A percentile compares a stretch with the other conserved stretches of the same genome.
These are phyloP conservation scores for Nymphalis io DNA, from an alignment of 1,140 invertebrate species.

Conservation along the genomic window DNA sequence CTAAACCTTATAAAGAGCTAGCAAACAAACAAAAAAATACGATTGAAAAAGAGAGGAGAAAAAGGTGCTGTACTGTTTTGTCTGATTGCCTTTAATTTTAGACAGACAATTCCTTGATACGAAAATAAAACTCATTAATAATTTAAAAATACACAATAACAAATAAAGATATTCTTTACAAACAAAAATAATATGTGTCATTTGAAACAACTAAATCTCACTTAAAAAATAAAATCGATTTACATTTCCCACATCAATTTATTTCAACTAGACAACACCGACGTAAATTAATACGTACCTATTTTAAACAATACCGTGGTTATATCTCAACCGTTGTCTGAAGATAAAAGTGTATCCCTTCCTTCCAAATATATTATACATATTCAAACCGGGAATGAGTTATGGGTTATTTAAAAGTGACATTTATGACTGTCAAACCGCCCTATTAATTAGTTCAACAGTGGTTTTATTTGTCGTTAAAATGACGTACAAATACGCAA, in stretches of 20 bases:
- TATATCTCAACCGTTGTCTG: constrained; percentile 50
- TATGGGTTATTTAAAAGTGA: constrained; percentile 65
- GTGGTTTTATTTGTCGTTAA: constrained; percentile 54
- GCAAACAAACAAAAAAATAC: too few species aligned
- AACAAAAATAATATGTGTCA: too few species aligned
- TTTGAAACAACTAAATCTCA: too few species aligned
- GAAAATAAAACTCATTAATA: too few species aligned
- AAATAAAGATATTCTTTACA: too few species aligned
- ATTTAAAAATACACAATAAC: too few species aligned
- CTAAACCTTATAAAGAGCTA: too few species aligned
- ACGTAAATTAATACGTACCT: constrained; percentile 47
- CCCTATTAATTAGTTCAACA: constrained; percentile 67
- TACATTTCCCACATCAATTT: neutral
- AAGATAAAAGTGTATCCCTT: constrained; percentile 54
- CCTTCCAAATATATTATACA: constrained; percentile 54
- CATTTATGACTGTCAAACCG: constrained; percentile 62
- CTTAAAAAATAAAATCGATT: neutral
- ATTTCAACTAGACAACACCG: constrained; percentile 19
- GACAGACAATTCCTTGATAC: too few species aligned
- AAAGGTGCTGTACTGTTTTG: too few species aligned
- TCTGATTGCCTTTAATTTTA: too few species aligned
- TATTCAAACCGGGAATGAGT: constrained; percentile 58
- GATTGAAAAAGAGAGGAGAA: too few species aligned
- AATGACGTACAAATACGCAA: constrained; percentile 61
- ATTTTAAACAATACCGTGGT: constrained; percentile 42